phyloP scores from a whole-genome alignment of 1,140 invertebrate genomes.

The Chironomus striatipennis region DNA sequence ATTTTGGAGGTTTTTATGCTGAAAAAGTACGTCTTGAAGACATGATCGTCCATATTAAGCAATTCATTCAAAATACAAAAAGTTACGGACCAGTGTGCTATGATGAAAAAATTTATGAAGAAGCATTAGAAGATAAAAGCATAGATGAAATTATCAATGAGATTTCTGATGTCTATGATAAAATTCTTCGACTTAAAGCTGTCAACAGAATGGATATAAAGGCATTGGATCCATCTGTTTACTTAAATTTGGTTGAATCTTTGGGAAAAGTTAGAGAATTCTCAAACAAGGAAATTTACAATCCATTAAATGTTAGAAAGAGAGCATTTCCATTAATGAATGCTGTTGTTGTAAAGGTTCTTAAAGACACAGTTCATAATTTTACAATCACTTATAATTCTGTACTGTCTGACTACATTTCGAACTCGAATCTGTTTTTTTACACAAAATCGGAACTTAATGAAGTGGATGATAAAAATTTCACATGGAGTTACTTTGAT shows the following conservation, averaged over 20 bases:
- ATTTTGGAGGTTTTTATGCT: too few species aligned
- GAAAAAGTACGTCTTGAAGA: too few species aligned
- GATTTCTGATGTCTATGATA: neutral
- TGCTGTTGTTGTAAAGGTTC: neutral
- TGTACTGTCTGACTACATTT: neutral
- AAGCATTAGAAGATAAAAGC: neutral
- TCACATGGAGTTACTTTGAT: neutral
- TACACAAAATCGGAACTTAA: neutral
- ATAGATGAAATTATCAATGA: neutral
- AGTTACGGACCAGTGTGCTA: neutral
- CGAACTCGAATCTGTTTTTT: neutral
- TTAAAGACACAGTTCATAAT: neutral
- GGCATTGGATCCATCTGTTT: neutral
- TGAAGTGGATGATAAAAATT: neutral
- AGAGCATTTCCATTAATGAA: neutral
- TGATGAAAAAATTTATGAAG: neutral
- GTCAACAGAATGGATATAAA: neutral
- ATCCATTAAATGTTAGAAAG: neutral
- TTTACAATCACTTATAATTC: neutral
- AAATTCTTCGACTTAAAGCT: neutral
- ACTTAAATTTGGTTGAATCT: neutral
- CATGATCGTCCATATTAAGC: too few species aligned
- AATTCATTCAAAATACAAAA: too few species aligned
- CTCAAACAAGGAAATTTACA: neutral
- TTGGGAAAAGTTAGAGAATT: neutral